Base-by-base conservation (phyloP, 2,888 invertebrate genomes). In the Oxycera nigricornis region DNA sequence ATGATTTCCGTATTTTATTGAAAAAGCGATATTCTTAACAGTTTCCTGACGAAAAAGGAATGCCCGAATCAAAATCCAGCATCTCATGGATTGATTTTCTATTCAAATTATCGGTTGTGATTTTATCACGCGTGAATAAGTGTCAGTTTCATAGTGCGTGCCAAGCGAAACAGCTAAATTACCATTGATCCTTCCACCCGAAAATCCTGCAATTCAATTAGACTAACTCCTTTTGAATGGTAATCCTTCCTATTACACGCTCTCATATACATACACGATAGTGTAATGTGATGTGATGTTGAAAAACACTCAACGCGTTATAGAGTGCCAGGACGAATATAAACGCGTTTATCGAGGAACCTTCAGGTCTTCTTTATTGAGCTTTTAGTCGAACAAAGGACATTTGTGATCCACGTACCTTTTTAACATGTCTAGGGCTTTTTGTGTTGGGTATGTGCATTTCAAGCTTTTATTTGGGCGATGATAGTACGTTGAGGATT, bases 151-250 rank as follows among this genome's bases (percentile, higher is more conserved):
- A 50, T 68, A 28, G 67, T 46, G 2, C 35, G 31, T 31, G 50
- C 41, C 67, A 28, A 39, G 26, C 46, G 28, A 68, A 68, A 68
- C 50, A 68, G 17, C 67, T 68, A 68, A 68, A 68, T 46, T 68
- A 68, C 67, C 31, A 28, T 50, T 50, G 22, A 68, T 28, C 3
- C 67, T 46, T n/a, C n/a, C 46, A 30, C 26, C 67, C 50, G 50
- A 68, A 50, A 68, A 68, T 50, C 46, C 67, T 68, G 67, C 67
- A 68, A 68, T 68, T 68, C 67, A 68, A 68, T 68, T 68, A 68
- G 67, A 68, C 67, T 68, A 68, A 65, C 31, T 35, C 35, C 67
- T 17, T 62, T 28, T 46, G 67, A 68, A 68, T 68, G 67, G 67
- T 68, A 68, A 68, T 68, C 67, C 50, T 46, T 46, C 24, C 46